Conservation (phyloP, 2,888 invertebrate genomes). For the Tetragnatha montana region DNA sequence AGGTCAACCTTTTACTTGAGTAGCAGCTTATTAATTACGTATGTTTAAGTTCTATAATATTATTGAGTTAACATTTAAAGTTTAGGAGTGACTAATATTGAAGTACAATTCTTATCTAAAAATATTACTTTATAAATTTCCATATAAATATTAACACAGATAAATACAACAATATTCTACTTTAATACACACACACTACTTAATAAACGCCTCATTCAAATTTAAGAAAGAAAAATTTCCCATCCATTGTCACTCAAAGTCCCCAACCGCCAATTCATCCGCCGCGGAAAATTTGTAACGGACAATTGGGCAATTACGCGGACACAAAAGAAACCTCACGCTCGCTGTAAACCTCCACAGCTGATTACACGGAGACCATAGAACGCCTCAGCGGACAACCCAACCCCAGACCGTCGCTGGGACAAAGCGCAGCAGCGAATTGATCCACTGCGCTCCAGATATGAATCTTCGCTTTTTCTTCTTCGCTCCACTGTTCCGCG, state of each 20-base stretch:
- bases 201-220: too few relatives aligned
- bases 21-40: too few relatives aligned
- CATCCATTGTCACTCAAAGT: not conserved
- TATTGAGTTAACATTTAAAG: too few relatives aligned
- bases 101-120: too few relatives aligned
- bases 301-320: not conserved
- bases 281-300: not conserved
- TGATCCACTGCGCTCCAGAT: slow-evolving; percentile 23
- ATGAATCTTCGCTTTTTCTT: slow-evolving; percentile 12
- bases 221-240: too few relatives aligned
- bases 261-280: not conserved
- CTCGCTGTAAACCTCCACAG: not conserved
- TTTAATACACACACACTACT: too few relatives aligned
- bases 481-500: not conserved
- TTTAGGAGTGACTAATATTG: too few relatives aligned
- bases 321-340: not conserved
- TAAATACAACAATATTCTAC: too few relatives aligned
- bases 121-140: too few relatives aligned
- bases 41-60: too few relatives aligned
- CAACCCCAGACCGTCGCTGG: not conserved
- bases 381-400: not conserved
- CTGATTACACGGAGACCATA: not conserved
- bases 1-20: too few relatives aligned
- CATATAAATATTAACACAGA: too few relatives aligned
- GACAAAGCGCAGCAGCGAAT: slow-evolving; percentile 14